These are phyloP conservation scores for Mesocricetus auratus DNA, from an alignment of 2,113 vertebrate species.

Conservation along the genomic window DNA sequence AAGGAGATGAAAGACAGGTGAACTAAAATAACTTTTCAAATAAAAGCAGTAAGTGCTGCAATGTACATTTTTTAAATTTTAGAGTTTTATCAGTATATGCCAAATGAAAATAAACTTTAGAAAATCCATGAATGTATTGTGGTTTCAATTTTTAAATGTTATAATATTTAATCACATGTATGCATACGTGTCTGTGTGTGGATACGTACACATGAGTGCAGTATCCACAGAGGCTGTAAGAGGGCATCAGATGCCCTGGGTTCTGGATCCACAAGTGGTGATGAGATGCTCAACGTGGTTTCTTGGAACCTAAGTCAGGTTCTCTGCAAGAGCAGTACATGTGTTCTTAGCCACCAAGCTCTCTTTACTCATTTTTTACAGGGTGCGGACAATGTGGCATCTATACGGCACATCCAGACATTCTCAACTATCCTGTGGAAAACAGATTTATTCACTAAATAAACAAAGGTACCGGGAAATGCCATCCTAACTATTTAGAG, in stretches of 20 bases:
- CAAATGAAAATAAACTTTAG: neutral
- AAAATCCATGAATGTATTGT: neutral
- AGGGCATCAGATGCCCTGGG: neutral
- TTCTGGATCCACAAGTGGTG: neutral
- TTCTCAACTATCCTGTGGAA: conserved; percentile 9
- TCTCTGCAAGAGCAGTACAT: neutral
- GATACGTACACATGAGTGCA: too few species aligned
- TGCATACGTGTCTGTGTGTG: neutral
- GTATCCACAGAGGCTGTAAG: neutral
- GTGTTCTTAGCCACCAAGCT: neutral
- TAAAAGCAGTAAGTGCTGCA: neutral
- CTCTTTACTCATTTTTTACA: neutral
- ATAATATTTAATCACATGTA: neutral
- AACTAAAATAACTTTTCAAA: conserved; percentile 41
- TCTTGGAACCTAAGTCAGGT: neutral
- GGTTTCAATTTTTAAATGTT: neutral
- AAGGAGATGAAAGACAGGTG: neutral
- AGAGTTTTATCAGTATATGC: neutral
- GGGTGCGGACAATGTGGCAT: fast-evolving
- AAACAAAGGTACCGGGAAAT: conserved; percentile 60
- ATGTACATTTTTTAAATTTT: neutral
- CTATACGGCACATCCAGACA: neutral
- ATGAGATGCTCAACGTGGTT: too few species aligned
- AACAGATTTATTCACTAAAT: conserved; percentile 53
- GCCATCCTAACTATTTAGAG: conserved; percentile 12